phyloP scores from a whole-genome alignment of 2,888 invertebrate genomes.

The Rhogogaster chlorosoma region DNA sequence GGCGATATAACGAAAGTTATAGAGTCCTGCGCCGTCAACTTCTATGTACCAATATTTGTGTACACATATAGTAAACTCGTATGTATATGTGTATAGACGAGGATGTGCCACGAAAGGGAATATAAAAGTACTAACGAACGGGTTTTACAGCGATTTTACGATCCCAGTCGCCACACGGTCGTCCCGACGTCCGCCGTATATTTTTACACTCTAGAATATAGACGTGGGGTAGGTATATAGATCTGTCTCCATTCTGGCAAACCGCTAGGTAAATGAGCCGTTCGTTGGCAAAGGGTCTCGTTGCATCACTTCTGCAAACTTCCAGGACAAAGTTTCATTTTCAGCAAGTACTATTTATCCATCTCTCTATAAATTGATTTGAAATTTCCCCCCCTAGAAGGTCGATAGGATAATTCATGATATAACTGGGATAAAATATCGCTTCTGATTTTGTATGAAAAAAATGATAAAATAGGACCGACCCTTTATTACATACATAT shows the following conservation, averaged over 20 bases:
- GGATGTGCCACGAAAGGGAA: slow-evolving; percentile 31
- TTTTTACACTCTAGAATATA: slow-evolving; percentile 39
- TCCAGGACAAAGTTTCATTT: background rate
- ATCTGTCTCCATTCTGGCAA: slow-evolving; percentile 41
- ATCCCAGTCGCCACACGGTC: slow-evolving; percentile 38
- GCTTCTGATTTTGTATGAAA: background rate
- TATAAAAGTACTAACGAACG: slow-evolving; percentile 48
- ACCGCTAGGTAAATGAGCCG: slow-evolving; percentile 29
- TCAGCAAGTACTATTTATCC: background rate
- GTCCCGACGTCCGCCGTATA: slow-evolving; percentile 24
- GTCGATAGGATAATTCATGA: background rate
- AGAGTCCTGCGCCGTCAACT: background rate
- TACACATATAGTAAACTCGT: background rate
- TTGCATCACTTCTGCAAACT: slow-evolving; percentile 5
- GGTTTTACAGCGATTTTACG: slow-evolving; percentile 48
- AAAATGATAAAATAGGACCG: background rate
- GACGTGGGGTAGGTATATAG: background rate
- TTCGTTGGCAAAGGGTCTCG: slow-evolving; percentile 21
- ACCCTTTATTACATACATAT: background rate
- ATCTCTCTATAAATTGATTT: background rate
- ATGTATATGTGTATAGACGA: background rate
- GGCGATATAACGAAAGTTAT: slow-evolving; percentile 23
- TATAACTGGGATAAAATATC: background rate
- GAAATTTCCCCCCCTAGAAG: background rate
- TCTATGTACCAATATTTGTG: background rate